These are phyloP conservation scores for Drosophila anceps DNA, from an alignment of 2,888 invertebrate genomes.

Conservation along the genomic window DNA sequence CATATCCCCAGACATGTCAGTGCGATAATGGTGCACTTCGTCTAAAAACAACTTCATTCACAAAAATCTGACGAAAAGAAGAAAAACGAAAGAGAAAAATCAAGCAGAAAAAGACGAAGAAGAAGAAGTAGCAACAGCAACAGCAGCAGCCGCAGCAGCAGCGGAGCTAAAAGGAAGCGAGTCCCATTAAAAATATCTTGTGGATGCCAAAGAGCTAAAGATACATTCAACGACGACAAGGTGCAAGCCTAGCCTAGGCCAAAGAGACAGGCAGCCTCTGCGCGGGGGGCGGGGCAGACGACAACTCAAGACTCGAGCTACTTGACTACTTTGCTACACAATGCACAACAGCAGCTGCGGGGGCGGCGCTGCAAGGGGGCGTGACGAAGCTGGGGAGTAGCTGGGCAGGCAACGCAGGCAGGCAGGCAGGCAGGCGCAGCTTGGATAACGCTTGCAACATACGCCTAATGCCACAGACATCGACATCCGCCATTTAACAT, in stretches of 20 bases:
- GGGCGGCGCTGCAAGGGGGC: conserved; percentile 51
- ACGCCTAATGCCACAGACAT: conserved; percentile 80
- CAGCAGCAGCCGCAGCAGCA: conserved; percentile 41
- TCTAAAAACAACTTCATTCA: conserved; percentile 80
- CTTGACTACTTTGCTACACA: conserved; percentile 64
- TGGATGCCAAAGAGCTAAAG: conserved; percentile 74
- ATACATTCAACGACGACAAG: conserved; percentile 50
- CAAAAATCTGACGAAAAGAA: conserved; percentile 74
- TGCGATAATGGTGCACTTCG: conserved; percentile 80
- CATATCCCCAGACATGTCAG: conserved; percentile 78
- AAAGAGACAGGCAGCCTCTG: not conserved
- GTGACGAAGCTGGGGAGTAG: conserved; percentile 40
- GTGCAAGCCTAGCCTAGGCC: conserved; percentile 7
- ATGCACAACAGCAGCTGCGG: conserved; percentile 57
- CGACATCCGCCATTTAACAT: conserved; percentile 78
- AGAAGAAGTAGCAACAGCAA: conserved; percentile 22
- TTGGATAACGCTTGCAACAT: conserved; percentile 69
- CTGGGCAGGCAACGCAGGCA: conserved; percentile 10
- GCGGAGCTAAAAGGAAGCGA: conserved; percentile 71
- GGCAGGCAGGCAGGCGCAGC: conserved; percentile 34
- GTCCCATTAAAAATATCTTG: conserved; percentile 78
- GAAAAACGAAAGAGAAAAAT: conserved; percentile 20
- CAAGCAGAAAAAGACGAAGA: conserved; percentile 20
- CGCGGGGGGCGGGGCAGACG: conserved; percentile 18
- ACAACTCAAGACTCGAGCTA: conserved; percentile 43